phyloP scores from a whole-genome alignment of 2,888 invertebrate species.

The Orchesellides sinensis region DNA sequence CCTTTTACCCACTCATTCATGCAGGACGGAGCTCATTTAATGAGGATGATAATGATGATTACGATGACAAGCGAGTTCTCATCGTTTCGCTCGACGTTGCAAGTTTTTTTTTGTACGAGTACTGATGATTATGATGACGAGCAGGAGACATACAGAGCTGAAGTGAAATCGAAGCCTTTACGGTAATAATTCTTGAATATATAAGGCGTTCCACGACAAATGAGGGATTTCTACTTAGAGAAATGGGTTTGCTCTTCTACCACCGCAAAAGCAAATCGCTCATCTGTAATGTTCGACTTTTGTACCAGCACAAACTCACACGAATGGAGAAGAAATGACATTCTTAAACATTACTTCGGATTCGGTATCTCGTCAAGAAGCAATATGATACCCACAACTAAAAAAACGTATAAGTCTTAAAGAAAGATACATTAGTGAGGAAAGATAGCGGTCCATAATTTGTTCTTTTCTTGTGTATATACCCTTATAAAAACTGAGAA shows the following conservation, averaged over 20 bases:
- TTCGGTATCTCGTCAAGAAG: slow-evolving; percentile 40
- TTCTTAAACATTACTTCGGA: not conserved
- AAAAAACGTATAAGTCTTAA: not conserved
- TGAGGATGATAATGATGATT: slow-evolving; percentile 25
- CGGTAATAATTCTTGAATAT: not conserved
- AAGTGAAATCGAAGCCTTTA: slow-evolving; percentile 9
- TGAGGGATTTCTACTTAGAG: slow-evolving; percentile 8
- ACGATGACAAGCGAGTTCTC: slow-evolving; percentile 51
- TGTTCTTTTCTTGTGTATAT: too few relatives aligned
- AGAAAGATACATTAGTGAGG: slow-evolving; percentile 39
- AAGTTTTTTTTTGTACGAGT: not conserved
- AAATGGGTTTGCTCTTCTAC: not conserved
- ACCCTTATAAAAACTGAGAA: slow-evolving; percentile 1
- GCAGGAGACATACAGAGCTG: not conserved
- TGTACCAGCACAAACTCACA: not conserved
- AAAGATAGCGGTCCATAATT: slow-evolving; percentile 47
- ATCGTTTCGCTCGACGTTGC: slow-evolving; percentile 22
- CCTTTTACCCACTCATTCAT: not conserved
- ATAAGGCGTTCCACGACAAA: slow-evolving; percentile 12
- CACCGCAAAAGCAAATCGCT: not conserved
- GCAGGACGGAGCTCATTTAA: not conserved
- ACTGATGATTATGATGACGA: slow-evolving; percentile 7
- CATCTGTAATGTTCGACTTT: not conserved
- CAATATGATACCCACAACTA: slow-evolving; percentile 38
- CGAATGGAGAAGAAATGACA: not conserved